Percentiles rank a stretch among this genome's conserved stretches.
These are phyloP conservation scores for Vireo altiloquus DNA, from an alignment of 2,113 vertebrate species.

Conservation along the genomic window DNA sequence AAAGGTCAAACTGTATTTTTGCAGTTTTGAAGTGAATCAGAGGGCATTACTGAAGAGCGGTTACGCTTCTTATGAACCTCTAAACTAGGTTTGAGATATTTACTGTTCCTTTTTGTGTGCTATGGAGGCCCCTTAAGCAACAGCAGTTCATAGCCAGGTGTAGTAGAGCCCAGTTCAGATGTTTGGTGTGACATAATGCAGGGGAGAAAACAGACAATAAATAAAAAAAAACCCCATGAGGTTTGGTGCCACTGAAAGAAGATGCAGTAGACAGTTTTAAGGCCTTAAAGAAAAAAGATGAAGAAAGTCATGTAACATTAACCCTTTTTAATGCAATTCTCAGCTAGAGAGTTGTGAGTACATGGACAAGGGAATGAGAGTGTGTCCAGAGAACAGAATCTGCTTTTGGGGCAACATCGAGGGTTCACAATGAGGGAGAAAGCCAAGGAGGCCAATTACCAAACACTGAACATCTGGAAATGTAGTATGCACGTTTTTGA, in stretches of 20 bases:
- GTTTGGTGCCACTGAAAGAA: not conserved
- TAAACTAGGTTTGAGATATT: not conserved
- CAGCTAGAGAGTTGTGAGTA: not conserved
- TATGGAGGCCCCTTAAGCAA: not conserved
- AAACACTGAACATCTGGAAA: not conserved
- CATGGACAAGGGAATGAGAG: not conserved
- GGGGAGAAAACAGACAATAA: not conserved
- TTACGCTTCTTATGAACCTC: not conserved
- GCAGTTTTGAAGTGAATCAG: not conserved
- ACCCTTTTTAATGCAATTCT: not conserved
- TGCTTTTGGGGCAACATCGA: fast-evolving
- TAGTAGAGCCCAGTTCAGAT: not conserved
- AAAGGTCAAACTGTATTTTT: not conserved
- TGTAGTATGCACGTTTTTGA: fast-evolving
- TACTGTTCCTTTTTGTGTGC: not conserved
- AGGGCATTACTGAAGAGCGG: not conserved
- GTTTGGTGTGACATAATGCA: not conserved
- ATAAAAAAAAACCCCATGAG: not conserved
- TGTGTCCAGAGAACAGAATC: not conserved
- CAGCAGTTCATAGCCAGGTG: not conserved
- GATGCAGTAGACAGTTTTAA: not conserved
- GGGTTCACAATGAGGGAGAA: not conserved
- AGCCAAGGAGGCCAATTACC: not conserved
- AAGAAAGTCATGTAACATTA: not conserved
- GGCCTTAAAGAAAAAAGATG: not conserved